These are phyloP conservation scores for Calliphora vicina DNA, from an alignment of 1,140 invertebrate species.

Conservation along the genomic window DNA sequence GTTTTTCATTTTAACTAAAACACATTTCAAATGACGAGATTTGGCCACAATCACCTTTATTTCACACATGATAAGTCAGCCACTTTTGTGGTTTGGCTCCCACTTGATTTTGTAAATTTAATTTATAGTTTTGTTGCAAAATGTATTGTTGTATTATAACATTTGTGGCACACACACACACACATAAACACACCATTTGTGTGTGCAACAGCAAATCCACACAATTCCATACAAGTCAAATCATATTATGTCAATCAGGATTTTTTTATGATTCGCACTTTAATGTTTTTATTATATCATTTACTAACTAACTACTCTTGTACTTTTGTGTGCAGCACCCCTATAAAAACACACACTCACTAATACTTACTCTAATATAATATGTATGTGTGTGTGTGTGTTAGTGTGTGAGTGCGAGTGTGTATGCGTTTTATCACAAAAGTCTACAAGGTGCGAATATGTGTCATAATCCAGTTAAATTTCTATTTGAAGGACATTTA, in stretches of 20 bases:
- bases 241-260: neutral
- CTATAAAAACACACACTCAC: neutral
- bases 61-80: no score
- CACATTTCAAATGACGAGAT: no score
- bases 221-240: neutral
- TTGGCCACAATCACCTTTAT: no score
- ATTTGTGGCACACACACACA: no score
- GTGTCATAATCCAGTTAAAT: constrained; percentile 13
- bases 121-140: no score
- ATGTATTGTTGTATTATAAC: no score
- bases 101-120: no score
- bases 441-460: neutral
- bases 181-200: no score
- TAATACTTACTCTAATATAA: neutral
- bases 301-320: neutral
- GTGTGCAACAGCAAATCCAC: no score
- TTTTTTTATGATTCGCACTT: neutral
- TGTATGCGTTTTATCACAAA: neutral
- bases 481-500: neutral
- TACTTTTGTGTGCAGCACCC: neutral
- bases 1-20: no score
- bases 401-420: no score
- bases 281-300: neutral
- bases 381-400: neutral
- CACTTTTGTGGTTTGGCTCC: no score